A percentile compares a stretch with the other conserved stretches of the same genome.
Conservation (phyloP, 2,888 invertebrate species). For the Himalopsyche tibetana region DNA sequence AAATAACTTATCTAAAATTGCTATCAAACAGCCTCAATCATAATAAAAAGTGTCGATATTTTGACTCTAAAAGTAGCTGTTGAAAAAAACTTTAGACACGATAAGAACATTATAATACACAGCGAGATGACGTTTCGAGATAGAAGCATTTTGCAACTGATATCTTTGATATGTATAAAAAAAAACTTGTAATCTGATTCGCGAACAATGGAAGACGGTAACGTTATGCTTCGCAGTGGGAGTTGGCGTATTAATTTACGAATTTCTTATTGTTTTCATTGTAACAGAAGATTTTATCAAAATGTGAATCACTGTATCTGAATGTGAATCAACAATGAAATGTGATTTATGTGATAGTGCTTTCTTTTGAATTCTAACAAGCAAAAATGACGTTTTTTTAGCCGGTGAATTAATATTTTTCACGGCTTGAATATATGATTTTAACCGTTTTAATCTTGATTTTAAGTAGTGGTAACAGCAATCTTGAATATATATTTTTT, state of each 20-base stretch:
- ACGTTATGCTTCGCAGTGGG: neutral
- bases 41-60: constrained; percentile 2
- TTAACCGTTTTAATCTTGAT: no score
- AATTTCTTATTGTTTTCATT: constrained; percentile 7
- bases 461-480: no score
- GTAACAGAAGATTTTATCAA: neutral
- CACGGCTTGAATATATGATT: no score
- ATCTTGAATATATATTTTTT: no score
- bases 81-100: neutral
- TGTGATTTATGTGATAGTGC: neutral
- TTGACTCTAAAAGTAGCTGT: neutral
- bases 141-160: constrained; percentile 1
- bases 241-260: constrained; percentile 1
- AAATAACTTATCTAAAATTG: neutral
- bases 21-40: neutral
- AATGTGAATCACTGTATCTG: neutral
- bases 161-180: neutral
- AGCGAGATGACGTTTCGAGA: constrained; percentile 8
- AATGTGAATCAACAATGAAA: neutral
- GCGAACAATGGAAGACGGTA: constrained; percentile 15
- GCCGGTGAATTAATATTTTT: no score
- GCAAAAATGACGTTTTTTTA: no score
- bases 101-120: neutral
- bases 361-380: no score
- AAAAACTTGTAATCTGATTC: neutral